Evolutionary conservation across 2,888 invertebrate species (phyloP), one percentile per base, ranked within the genome.

Genomic region (Ophioninae sp.): DNA sequence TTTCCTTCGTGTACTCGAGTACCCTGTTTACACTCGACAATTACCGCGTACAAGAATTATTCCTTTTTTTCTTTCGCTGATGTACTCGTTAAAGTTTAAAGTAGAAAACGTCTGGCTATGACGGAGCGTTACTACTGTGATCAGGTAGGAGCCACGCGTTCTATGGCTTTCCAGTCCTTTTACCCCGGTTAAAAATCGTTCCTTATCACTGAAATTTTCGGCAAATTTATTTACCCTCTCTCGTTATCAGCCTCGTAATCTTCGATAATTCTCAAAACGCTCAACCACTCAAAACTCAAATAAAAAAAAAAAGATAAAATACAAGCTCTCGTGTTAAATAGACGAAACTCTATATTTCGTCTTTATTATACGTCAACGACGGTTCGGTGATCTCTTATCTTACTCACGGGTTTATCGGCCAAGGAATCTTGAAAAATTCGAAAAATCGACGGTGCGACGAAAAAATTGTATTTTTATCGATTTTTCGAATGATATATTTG

Each of bases 91-190:
- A 20, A 7, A 23, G 7, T 17, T 50, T 69, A 17, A 10, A 17
- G 13, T 17, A 20, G 50, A 72, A 37, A 68, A 65, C 44, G 77
- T 78, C 82, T 74, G 78, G 30, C 82, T 69, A 65, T 78, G 37
- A 17, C 56, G 73, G 69, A 73, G 74, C 74, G 74, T 82, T 74
- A 78, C 78, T 74, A 74, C 78, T 82, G 74, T 78, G 74, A 81
- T 56, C 39, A 44, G 74, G 13, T 13, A 56, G 41, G 68, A 64
- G 50, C 21, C 57, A 39, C 57, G 70, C 37, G 37, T 70, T 57
- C 61, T 8, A n/a, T 6, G 20, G n/a, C 21, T 7, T 61, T 8
- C 7, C 8, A 57, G n/a, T 6, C n/a, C 21, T 7, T 61, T 8
- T 2, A 0, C 57, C 20, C 56, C 1, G 8, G 6, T 57, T 59